Conservation (phyloP, 2,113 vertebrate genomes). For the Prietella phreatophila region DNA sequence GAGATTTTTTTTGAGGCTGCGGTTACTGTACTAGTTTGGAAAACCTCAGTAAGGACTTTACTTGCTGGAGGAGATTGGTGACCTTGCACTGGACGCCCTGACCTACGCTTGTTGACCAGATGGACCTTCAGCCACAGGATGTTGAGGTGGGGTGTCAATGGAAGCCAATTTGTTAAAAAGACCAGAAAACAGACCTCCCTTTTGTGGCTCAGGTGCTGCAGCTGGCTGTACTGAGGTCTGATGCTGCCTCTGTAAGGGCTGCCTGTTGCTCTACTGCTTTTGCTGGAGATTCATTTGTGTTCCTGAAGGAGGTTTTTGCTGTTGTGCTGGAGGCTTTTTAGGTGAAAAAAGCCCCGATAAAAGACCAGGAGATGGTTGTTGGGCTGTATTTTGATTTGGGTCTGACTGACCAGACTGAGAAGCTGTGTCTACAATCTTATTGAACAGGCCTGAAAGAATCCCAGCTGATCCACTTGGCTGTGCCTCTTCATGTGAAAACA, state of each 20-base stretch:
- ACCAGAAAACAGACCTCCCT: constrained; percentile 68
- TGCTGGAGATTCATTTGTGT: constrained; percentile 59
- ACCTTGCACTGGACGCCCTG: constrained; percentile 42
- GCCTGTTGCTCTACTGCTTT: constrained; percentile 63
- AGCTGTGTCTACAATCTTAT: constrained; percentile 66
- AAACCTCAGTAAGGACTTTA: constrained; percentile 64
- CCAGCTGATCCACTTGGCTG: constrained; percentile 57
- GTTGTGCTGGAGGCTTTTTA: constrained; percentile 42
- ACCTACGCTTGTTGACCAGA: constrained; percentile 37
- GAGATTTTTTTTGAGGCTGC: constrained; percentile 48
- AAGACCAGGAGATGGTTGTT: constrained; percentile 62
- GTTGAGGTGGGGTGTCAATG: constrained; percentile 62
- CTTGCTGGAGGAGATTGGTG: constrained; percentile 56
- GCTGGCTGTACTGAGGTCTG: constrained; percentile 61
- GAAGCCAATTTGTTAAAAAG: constrained; percentile 78
- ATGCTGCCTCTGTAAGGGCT: constrained; percentile 68
- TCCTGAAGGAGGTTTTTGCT: constrained; percentile 51
- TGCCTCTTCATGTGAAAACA: constrained; percentile 59
- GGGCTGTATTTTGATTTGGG: constrained; percentile 48
- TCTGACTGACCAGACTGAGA: constrained; percentile 53
- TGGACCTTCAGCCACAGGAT: constrained; percentile 50
- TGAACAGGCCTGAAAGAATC: constrained; percentile 67
- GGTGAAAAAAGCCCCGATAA: constrained; percentile 70
- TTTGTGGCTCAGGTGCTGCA: constrained; percentile 61
- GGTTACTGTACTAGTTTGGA: constrained; percentile 48